Evolutionary conservation across 2,113 vertebrate genomes (phyloP), one percentile per base, ranked within the genome.

Genomic region (Chaenogobius annularis): DNA sequence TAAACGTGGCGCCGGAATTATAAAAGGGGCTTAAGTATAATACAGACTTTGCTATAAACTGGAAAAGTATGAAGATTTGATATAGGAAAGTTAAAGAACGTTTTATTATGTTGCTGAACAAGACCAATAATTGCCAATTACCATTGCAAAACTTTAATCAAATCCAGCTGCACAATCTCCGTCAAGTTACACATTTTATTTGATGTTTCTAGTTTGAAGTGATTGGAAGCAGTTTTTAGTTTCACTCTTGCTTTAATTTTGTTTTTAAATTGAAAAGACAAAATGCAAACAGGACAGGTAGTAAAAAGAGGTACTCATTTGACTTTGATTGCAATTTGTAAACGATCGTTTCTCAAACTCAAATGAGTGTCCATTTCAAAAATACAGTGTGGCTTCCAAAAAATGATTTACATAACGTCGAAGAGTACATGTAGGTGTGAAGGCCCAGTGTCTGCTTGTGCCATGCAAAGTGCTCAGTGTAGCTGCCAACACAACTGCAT

Each of bases 371-470:
- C 55, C 55, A 26, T 12, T 9, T 1, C 23, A 31, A 31, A 59
- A 59, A 5, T 59, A 15, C 4, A 31, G 12, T 1, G 12, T 7
- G 23, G 23, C 13, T 61, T 31, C 7, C 58, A 31, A 61, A 35
- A 61, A 61, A 61, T 8, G 7, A 35, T 61, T 61, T 61, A 31
- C 58, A 61, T 61, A 35, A 31, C 35, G 52, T 20, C 23, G 22
- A 71, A 35, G 87, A 89, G 77, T 22, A 31, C 26, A 22, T 26
- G 55, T 58, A 58, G 82, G 90, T 1, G 78, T 37, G 0, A 68
- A 26, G 15, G 77, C 77, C 79, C 78, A 35, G 58, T 13, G 23
- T 61, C 22, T 26, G 26, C 14, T 2, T 35, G 22, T 31, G 55
- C 12, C 11, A 58, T 58, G 55, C 23, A 58, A 58, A 58, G 55